Evolutionary conservation across 2,888 invertebrate species (phyloP), one percentile per base, ranked within the genome.

Genomic region (Pyrocoelia pectoralis): DNA sequence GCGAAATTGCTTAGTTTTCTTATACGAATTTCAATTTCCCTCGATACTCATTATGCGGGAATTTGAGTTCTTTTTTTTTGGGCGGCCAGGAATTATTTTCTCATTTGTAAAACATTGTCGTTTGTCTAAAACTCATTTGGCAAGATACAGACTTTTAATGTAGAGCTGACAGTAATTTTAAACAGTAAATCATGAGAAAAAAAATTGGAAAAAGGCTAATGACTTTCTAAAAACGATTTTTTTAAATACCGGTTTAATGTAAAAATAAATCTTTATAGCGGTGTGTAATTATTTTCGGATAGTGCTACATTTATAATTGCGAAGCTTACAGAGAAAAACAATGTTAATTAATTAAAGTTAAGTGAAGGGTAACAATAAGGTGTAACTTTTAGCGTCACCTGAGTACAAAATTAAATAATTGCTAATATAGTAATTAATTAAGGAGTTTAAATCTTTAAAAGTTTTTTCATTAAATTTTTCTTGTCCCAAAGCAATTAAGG

Each of bases 361-460:
- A n/a, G 10, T 43, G 67, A 76, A 80, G 29, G 81, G 81, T 43
- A 87, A 68, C 0, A 85, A 83, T 2, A 87, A 84, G 0, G 85
- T 85, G 0, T 84, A 83, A 0, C 84, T 80, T 29, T 83, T 82
- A 1, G 80, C 80, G 0, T 84, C 85, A 0, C 81, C 81, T 0
- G 85, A 84, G 8, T 84, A 85, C 50, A 87, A 77, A 56, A 87
- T 76, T 57, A 87, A 75, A 65, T 86, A 80, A 67, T 85, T 81
- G 69, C 84, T 84, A 58, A 81, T 81, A 68, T 87, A 86, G 68
- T 87, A 86, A 62, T 85, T 84, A 48, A 87, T 81, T 60, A 87
- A 76, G 18, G 82, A 78, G 52, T 84, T 78, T 52, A 87, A 79
- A 73, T 83, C 83, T 33, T 77, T 74, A 76, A 87, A 87, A 74